Evolutionary conservation across 2,797 vertebrate genomes (phyloP).

Genomic region (Pangasius djambal): DNA sequence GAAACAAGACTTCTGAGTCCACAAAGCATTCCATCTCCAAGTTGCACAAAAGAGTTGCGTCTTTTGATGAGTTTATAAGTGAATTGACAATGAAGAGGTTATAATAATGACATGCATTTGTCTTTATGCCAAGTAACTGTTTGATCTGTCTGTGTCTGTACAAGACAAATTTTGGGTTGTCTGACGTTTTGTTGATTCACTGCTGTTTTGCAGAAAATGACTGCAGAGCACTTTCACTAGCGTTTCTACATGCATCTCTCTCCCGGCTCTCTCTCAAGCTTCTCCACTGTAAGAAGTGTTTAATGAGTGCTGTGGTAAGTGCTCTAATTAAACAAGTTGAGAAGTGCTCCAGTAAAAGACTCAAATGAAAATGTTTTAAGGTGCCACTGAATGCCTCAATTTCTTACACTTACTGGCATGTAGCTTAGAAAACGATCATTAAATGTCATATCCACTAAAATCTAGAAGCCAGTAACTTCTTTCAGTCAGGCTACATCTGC

Average conservation of each 20-base stretch:
- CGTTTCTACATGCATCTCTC: background rate
- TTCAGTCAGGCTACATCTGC: background rate
- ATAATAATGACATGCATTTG: background rate
- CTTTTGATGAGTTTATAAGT: background rate
- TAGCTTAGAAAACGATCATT: background rate
- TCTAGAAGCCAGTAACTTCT: background rate
- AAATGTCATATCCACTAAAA: slow-evolving; percentile 2
- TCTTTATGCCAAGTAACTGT: background rate
- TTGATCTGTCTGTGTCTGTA: background rate
- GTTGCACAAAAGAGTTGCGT: background rate
- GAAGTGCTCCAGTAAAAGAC: background rate
- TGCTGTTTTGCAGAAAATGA: background rate
- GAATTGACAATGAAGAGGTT: background rate
- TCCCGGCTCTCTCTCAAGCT: background rate
- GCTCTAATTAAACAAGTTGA: background rate
- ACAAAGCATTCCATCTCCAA: background rate
- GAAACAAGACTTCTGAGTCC: background rate
- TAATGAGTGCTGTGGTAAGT: slow-evolving; percentile 13
- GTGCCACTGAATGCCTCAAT: background rate
- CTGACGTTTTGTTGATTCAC: background rate
- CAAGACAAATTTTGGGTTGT: background rate
- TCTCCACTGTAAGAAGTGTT: background rate
- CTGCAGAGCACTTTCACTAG: background rate
- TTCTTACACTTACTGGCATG: background rate
- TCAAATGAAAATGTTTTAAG: slow-evolving; percentile 9